Percentiles rank a stretch among this genome's conserved stretches.
Conservation (phyloP, 2,113 vertebrate species). For the Haliaeetus leucogaster region DNA sequence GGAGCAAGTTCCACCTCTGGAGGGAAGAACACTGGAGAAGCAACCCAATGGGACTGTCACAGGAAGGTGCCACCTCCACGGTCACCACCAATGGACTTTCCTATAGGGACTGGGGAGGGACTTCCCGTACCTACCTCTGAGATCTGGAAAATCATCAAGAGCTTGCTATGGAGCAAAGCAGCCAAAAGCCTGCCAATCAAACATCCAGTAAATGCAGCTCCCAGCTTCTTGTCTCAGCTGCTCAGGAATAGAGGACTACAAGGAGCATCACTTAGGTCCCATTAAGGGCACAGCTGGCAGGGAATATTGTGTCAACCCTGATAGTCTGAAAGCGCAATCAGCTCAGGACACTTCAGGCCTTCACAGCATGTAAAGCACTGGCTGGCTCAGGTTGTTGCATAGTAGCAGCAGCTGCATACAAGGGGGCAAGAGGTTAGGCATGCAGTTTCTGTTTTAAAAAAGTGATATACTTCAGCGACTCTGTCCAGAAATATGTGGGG, state of each 20-base stretch:
- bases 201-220: slow-evolving; percentile 8
- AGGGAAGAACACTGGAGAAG: neutral
- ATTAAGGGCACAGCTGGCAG: slow-evolving; percentile 47
- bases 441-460: slow-evolving; percentile 21
- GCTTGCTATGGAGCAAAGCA: neutral
- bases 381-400: neutral
- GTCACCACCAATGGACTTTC: neutral
- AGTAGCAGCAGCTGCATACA: neutral
- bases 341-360: neutral
- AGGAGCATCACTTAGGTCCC: slow-evolving; percentile 38
- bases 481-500: neutral
- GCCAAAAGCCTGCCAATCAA: slow-evolving; percentile 10
- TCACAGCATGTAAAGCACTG: slow-evolving; percentile 1
- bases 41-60: neutral
- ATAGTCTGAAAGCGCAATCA: slow-evolving; percentile 34
- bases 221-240: slow-evolving; percentile 21
- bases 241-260: neutral
- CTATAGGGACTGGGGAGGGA: neutral
- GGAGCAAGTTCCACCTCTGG: neutral
- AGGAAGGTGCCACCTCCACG: neutral
- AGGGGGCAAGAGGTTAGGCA: neutral
- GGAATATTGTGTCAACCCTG: slow-evolving; percentile 3
- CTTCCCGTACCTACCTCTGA: neutral
- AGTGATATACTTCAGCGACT: neutral
- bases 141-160: neutral